Evolutionary conservation across 2,888 invertebrate genomes (phyloP).

Genomic region (Adelognathus sp.): DNA sequence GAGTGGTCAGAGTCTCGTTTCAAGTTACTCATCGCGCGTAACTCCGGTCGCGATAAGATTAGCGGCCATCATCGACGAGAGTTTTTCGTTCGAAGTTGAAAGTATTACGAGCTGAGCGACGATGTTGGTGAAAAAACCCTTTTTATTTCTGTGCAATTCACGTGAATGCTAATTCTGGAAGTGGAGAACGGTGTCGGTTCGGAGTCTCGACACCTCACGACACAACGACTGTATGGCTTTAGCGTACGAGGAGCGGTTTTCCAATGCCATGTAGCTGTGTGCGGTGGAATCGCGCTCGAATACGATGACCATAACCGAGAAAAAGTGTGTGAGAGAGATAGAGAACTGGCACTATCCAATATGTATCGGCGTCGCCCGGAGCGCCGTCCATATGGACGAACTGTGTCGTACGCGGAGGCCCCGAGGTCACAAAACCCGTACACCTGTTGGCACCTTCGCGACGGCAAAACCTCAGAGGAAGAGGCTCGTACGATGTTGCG

Average conservation of each 20-base stretch:
- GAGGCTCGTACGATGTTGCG: no score
- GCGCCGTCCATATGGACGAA: conserved; percentile 60
- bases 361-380: conserved; percentile 43
- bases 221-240: background rate
- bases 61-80: conserved; percentile 30
- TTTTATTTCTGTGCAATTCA: conserved; percentile 17
- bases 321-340: background rate
- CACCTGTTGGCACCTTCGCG: conserved; percentile 57
- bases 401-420: conserved; percentile 59
- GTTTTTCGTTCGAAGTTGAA: conserved; percentile 15
- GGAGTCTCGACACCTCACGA: conserved; percentile 2
- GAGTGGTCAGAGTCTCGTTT: background rate
- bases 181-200: conserved; percentile 60
- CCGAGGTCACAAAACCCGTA: conserved; percentile 57
- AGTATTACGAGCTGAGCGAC: conserved; percentile 7
- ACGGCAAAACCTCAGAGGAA: background rate
- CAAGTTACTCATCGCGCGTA: conserved; percentile 27
- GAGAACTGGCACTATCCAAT: conserved; percentile 28
- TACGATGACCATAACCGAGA: conserved; percentile 57
- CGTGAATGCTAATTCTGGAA: conserved; percentile 41
- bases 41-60: conserved; percentile 50
- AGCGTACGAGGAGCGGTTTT: background rate
- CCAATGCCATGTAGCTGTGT: conserved; percentile 5
- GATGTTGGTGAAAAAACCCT: conserved; percentile 30
- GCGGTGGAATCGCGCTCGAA: conserved; percentile 9